phyloP scores from a whole-genome alignment of 2,113 vertebrate species.

The Zapornia atra region DNA sequence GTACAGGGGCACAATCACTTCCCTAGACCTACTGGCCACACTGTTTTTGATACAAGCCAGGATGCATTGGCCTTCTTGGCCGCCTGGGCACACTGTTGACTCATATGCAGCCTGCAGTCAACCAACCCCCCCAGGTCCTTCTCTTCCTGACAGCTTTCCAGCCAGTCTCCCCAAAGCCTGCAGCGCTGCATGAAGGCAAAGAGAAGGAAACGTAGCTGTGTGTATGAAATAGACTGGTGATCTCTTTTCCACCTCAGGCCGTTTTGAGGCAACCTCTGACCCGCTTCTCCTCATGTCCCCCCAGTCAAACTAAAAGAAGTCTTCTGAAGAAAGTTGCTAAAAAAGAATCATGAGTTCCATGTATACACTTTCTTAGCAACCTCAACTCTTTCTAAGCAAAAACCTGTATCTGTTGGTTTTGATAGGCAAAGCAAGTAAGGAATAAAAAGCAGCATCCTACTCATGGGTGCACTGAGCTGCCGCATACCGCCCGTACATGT shows the following conservation, averaged over 20 bases:
- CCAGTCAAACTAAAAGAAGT: background rate
- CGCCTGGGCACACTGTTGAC: too few relatives aligned
- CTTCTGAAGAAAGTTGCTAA: background rate
- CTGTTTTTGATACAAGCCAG: too few relatives aligned
- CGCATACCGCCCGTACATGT: rapidly evolving
- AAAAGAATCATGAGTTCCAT: background rate
- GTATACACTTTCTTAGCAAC: background rate
- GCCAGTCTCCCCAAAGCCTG: too few relatives aligned
- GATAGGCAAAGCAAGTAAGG: too few relatives aligned
- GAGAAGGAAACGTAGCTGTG: background rate
- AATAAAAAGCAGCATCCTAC: background rate
- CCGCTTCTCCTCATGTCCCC: background rate
- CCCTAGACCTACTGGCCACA: too few relatives aligned
- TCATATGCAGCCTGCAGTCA: too few relatives aligned
- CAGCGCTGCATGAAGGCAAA: background rate
- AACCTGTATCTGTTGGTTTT: background rate
- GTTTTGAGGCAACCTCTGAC: background rate
- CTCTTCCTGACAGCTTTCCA: too few relatives aligned
- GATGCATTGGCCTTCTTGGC: too few relatives aligned
- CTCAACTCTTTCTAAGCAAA: background rate
- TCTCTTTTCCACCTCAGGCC: background rate
- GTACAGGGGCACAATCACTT: too few relatives aligned
- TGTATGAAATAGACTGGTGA: background rate
- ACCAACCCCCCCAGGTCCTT: too few relatives aligned
- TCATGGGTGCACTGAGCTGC: background rate